These are phyloP conservation scores for Sarcophaga bullata DNA, from an alignment of 1,140 invertebrate genomes.

Conservation along the genomic window DNA sequence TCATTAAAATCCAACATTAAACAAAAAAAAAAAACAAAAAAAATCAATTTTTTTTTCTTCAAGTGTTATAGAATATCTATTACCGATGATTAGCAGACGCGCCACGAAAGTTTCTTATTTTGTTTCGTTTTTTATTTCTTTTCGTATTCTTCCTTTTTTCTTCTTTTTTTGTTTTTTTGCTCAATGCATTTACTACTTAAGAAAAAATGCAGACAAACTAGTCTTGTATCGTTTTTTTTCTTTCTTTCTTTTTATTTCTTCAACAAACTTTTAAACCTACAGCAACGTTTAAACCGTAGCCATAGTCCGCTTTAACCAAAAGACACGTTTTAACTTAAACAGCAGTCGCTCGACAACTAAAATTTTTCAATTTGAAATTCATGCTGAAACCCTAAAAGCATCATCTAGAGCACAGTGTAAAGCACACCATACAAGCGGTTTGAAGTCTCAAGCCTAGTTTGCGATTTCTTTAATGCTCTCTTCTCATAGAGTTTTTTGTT, in stretches of 20 bases:
- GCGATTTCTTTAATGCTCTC: not conserved
- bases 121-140: not conserved
- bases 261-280: not conserved
- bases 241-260: no score
- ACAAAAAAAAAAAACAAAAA: slow-evolving; percentile 1
- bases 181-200: not conserved
- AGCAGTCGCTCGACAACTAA: slow-evolving; percentile 36
- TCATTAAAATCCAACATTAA: not conserved
- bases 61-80: slow-evolving; percentile 22
- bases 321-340: not conserved
- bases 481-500: not conserved
- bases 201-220: slow-evolving; percentile 40
- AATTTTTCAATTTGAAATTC: not conserved
- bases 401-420: not conserved
- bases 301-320: not conserved
- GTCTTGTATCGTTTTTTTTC: slow-evolving; percentile 8
- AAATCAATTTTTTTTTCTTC: not conserved
- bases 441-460: not conserved
- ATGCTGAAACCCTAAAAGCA: slow-evolving; percentile 23
- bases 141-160: not conserved
- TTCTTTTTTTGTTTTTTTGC: not conserved
- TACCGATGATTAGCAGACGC: slow-evolving; percentile 33
- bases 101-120: slow-evolving; percentile 33
- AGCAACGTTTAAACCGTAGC: not conserved
- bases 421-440: not conserved